Percentiles rank a stretch among this genome's conserved stretches.
Conservation (phyloP, 2,888 invertebrate genomes). For the Marronus borbonicus region DNA sequence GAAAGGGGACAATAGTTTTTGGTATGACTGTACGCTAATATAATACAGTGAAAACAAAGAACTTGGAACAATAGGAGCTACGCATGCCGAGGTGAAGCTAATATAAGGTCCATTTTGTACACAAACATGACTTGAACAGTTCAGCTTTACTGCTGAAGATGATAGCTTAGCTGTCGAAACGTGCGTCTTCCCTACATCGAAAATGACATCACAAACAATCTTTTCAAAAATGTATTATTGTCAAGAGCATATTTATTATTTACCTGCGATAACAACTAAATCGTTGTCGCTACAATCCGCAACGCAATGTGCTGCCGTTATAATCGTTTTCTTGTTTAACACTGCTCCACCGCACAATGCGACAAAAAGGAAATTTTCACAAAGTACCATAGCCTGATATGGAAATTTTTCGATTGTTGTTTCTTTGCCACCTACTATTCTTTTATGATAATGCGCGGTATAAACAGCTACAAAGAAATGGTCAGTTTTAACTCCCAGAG, state of each 20-base stretch:
- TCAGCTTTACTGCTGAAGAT: not conserved
- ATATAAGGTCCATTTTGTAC: not conserved
- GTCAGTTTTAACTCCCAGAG: too few species aligned
- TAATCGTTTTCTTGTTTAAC: slow-evolving; percentile 29
- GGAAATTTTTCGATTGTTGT: slow-evolving; percentile 39
- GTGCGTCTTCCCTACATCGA: too few species aligned
- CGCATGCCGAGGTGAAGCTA: not conserved
- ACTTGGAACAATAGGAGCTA: not conserved
- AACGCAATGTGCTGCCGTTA: slow-evolving; percentile 38
- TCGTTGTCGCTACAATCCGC: not conserved
- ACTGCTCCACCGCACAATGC: slow-evolving; percentile 25
- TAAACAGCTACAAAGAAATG: not conserved
- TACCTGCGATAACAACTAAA: slow-evolving; percentile 36
- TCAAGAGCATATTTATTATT: not conserved
- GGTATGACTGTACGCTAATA: too few species aligned
- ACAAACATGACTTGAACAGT: not conserved
- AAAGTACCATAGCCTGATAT: slow-evolving; percentile 26
- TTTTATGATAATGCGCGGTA: not conserved
- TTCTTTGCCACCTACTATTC: slow-evolving; percentile 35
- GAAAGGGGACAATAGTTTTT: too few species aligned
- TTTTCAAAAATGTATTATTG: too few species aligned
- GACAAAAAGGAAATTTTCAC: not conserved
- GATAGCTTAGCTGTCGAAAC: too few species aligned
- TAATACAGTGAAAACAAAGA: too few species aligned
- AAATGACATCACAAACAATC: too few species aligned